Conservation (phyloP, 2,113 vertebrate species). For the Silurus meridionalis region DNA sequence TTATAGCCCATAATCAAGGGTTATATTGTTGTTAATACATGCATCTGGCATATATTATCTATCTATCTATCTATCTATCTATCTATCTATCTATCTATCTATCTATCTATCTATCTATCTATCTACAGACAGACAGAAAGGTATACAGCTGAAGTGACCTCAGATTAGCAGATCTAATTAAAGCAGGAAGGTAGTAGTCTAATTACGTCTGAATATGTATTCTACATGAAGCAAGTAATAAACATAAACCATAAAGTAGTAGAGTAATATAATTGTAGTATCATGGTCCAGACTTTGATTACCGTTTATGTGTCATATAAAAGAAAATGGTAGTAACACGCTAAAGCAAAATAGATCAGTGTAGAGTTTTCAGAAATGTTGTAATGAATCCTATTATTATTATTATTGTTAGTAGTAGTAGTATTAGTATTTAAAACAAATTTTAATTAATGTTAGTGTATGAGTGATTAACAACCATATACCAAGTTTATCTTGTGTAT, state of each 20-base stretch:
- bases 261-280: background rate
- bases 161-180: background rate
- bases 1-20: background rate
- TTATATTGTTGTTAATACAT: background rate
- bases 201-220: background rate
- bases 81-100: no score
- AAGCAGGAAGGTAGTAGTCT: background rate
- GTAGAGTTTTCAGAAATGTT: background rate
- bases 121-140: background rate
- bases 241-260: background rate
- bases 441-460: background rate
- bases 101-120: no score
- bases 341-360: background rate
- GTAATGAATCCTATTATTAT: no score
- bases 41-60: background rate
- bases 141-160: background rate
- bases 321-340: background rate
- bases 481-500: no score
- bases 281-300: slow-evolving; percentile 20
- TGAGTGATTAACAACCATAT: background rate
- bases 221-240: slow-evolving; percentile 4
- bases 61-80: no score
- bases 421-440: no score
- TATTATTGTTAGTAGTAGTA: no score
- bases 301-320: slow-evolving; percentile 8